Evolutionary conservation across 1,140 invertebrate species (phyloP).

Genomic region (Solen grandis): DNA sequence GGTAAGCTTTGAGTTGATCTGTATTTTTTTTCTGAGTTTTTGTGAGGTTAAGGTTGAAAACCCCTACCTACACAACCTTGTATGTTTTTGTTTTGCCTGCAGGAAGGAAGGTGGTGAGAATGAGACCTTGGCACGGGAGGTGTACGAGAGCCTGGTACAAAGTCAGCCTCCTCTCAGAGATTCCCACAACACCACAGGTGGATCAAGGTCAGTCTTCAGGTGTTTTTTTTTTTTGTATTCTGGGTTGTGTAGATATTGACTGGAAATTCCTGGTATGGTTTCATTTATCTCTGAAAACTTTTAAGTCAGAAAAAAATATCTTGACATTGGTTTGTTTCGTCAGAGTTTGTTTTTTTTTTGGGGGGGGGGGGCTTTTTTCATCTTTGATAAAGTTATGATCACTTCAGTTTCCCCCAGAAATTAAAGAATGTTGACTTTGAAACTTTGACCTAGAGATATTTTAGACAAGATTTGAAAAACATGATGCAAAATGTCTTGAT

Average conservation of each 20-base stretch:
- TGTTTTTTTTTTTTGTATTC: neutral
- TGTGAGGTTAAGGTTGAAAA: too few relatives aligned
- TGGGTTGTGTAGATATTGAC: neutral
- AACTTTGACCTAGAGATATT: neutral
- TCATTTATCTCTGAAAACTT: neutral
- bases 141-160: conserved; percentile 25
- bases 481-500: neutral
- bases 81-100: conserved; percentile 1
- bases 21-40: neutral
- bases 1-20: neutral
- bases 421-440: neutral
- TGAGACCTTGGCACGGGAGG: conserved; percentile 18
- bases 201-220: neutral
- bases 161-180: conserved; percentile 26
- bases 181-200: conserved; percentile 12
- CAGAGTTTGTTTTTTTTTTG: too few relatives aligned
- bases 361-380: too few relatives aligned
- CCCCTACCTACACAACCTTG: too few relatives aligned
- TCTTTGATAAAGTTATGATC: too few relatives aligned
- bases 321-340: neutral
- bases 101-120: conserved; percentile 36
- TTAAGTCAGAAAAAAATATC: neutral
- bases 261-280: neutral
- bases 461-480: neutral
- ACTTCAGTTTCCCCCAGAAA: neutral